A percentile compares a stretch with the other conserved stretches of the same genome.
Evolutionary conservation across 2,113 vertebrate genomes (phyloP).

Genomic region (Alligator sinensis): DNA sequence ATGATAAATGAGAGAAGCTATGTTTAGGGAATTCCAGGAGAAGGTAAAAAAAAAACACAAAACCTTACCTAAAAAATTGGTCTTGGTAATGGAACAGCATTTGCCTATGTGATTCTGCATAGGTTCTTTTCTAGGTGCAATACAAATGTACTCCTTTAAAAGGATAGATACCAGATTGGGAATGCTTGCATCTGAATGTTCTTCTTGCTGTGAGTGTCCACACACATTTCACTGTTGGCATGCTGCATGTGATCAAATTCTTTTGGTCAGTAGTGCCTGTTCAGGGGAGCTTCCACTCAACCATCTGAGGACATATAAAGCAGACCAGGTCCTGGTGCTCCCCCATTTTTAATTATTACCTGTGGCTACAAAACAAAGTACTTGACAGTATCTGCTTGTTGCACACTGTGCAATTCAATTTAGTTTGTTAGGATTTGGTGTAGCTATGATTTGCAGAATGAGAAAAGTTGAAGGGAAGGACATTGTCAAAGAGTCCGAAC

Average conservation of each 20-base stretch:
- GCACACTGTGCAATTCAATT: background rate
- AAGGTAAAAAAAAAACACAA: background rate
- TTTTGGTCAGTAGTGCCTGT: too few species aligned
- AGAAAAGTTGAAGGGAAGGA: background rate
- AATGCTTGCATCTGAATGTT: background rate
- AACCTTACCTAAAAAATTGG: background rate
- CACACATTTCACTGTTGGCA: background rate
- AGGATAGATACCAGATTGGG: background rate
- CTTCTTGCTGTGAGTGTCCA: background rate
- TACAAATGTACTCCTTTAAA: background rate
- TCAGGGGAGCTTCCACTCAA: background rate
- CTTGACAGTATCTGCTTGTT: background rate
- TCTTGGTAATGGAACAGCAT: background rate
- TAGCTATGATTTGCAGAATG: background rate
- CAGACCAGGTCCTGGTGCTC: background rate
- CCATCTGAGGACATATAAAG: background rate
- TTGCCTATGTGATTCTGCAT: background rate
- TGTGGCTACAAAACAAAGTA: background rate
- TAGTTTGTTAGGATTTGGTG: fast-evolving
- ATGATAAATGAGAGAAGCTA: background rate
- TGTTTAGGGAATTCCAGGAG: background rate
- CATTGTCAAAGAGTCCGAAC: background rate
- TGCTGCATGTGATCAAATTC: too few species aligned
- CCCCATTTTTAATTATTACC: background rate
- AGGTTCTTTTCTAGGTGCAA: background rate